A percentile compares a stretch with the other conserved stretches of the same genome.
Conservation (phyloP, 2,888 invertebrate species). For the Polylopha cassiicola region DNA sequence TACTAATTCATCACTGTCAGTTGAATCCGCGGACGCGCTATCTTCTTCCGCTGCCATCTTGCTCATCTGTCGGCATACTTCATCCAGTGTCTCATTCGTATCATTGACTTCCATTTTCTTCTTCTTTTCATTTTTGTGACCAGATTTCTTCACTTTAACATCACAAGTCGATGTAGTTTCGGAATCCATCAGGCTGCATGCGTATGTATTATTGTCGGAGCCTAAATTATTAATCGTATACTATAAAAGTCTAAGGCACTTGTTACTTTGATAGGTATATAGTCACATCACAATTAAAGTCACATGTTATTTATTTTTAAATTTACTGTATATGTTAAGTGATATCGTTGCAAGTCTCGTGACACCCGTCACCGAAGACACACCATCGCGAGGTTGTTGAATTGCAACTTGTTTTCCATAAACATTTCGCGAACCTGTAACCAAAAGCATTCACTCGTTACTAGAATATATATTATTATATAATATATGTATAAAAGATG, state of each 20-base stretch:
- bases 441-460: conserved; percentile 29
- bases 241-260: conserved; percentile 41
- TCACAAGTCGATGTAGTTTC: conserved; percentile 42
- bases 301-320: conserved; percentile 25
- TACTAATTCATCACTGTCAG: conserved; percentile 80
- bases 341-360: conserved; percentile 47
- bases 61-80: conserved; percentile 41
- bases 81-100: conserved; percentile 35
- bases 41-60: conserved; percentile 40
- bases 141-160: conserved; percentile 47
- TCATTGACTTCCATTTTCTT: conserved; percentile 48
- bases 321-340: conserved; percentile 39
- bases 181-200: conserved; percentile 69
- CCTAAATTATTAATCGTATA: conserved; percentile 34
- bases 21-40: conserved; percentile 66
- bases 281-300: conserved; percentile 27
- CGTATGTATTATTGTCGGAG: conserved; percentile 30
- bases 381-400: conserved; percentile 39
- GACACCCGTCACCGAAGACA: conserved; percentile 51
- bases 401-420: conserved; percentile 39
- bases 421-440: conserved; percentile 57
- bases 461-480: too few species aligned
- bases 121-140: conserved; percentile 63
- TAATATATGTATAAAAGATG: too few species aligned
- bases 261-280: conserved; percentile 34